Evolutionary conservation across 2,888 invertebrate genomes (phyloP).

Genomic region (Ephialtes manifestator): DNA sequence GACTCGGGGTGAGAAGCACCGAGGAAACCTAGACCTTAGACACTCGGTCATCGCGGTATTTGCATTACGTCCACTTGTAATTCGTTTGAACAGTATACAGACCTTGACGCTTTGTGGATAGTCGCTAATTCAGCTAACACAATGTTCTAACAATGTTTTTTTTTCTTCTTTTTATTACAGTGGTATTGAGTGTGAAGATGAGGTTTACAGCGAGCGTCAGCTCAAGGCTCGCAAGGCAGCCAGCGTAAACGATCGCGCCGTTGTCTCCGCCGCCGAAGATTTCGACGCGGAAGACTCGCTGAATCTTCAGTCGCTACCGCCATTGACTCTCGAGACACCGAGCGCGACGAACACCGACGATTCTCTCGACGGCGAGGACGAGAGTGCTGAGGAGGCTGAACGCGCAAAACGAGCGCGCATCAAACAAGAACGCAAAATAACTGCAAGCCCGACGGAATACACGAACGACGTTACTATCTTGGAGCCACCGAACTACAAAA

Average conservation of each 20-base stretch:
- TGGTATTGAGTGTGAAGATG: slow-evolving; percentile 93
- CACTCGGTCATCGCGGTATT: slow-evolving; percentile 3
- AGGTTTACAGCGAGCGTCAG: slow-evolving; percentile 91
- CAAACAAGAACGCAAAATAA: not conserved
- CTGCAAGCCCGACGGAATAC: not conserved
- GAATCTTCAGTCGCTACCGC: slow-evolving; percentile 54
- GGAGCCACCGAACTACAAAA: not conserved
- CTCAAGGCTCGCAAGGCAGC: slow-evolving; percentile 82
- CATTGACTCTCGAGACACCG: slow-evolving; percentile 65
- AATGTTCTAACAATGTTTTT: slow-evolving; percentile 28
- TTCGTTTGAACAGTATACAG: slow-evolving; percentile 1
- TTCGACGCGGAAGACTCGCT: slow-evolving; percentile 47
- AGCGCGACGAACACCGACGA: slow-evolving; percentile 55
- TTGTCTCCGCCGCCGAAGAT: slow-evolving; percentile 44
- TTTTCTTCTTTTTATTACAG: slow-evolving; percentile 87
- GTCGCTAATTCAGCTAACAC: slow-evolving; percentile 29
- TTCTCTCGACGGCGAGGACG: slow-evolving; percentile 35
- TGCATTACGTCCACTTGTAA: not conserved
- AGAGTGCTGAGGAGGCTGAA: slow-evolving; percentile 21
- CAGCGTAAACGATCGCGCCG: slow-evolving; percentile 66
- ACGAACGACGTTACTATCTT: not conserved
- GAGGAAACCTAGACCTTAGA: not conserved
- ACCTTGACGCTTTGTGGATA: not conserved
- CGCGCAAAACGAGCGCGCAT: not conserved
- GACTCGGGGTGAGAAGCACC: not conserved